phyloP scores from a whole-genome alignment of 2,888 invertebrate species.

The Rhagium mordax region DNA sequence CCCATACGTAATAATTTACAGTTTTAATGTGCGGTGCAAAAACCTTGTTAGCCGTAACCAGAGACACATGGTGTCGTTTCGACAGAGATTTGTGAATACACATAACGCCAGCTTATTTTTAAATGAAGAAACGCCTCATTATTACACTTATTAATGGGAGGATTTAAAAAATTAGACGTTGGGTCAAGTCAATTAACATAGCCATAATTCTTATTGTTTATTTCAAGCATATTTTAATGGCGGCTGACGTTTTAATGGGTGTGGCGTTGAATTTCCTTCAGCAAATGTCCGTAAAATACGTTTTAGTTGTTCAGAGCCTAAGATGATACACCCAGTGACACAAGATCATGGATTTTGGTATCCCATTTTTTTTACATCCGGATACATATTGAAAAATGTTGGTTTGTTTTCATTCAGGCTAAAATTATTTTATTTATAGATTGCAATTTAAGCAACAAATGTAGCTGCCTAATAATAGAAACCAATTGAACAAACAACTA shows the following conservation, averaged over 20 bases:
- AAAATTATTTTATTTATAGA: too few relatives aligned
- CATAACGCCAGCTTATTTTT: constrained; percentile 34
- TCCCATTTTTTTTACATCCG: too few relatives aligned
- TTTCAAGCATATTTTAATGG: not conserved
- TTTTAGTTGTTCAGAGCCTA: too few relatives aligned
- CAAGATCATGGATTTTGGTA: too few relatives aligned
- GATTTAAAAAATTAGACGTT: constrained; percentile 16
- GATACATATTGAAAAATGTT: too few relatives aligned
- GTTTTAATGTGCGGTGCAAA: constrained; percentile 27
- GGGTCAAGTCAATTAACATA: constrained; percentile 26
- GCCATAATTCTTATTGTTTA: constrained; percentile 8
- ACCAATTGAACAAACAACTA: too few relatives aligned
- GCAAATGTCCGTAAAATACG: too few relatives aligned
- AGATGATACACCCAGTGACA: too few relatives aligned
- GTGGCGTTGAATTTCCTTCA: too few relatives aligned
- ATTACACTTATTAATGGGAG: constrained; percentile 35
- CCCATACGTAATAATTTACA: constrained; percentile 28
- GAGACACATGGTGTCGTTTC: constrained; percentile 36
- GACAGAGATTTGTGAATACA: constrained; percentile 44
- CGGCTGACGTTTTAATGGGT: not conserved
- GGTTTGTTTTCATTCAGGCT: too few relatives aligned
- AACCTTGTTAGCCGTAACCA: constrained; percentile 37
- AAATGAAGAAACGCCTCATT: constrained; percentile 39
- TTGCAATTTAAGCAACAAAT: too few relatives aligned
- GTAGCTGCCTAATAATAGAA: too few relatives aligned